Percentiles rank a stretch among this genome's conserved stretches.
Evolutionary conservation across 2,113 vertebrate genomes (phyloP).

Genomic region (Muntiacus muntjak): DNA sequence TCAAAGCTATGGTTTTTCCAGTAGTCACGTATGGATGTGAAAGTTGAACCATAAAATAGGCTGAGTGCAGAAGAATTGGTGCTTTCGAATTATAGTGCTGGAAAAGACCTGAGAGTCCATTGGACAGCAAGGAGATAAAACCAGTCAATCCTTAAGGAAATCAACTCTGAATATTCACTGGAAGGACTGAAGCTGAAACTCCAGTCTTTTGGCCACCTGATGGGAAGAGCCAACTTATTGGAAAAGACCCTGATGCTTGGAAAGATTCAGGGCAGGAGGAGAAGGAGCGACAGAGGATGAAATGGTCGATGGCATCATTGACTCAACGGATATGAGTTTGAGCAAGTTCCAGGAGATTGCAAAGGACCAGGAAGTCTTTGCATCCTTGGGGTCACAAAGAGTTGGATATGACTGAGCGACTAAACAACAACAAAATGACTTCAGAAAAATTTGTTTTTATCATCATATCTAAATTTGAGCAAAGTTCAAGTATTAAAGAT

Average conservation of each 20-base stretch:
- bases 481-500: not conserved
- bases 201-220: not conserved
- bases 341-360: not conserved
- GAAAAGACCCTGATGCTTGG: not conserved
- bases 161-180: not conserved
- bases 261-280: not conserved
- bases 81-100: not conserved
- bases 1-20: not conserved
- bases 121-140: not conserved
- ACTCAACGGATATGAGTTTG: not conserved
- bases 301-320: not conserved
- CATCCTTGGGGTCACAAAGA: rapidly evolving
- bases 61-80: not conserved
- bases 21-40: not conserved
- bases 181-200: not conserved
- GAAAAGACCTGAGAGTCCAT: not conserved
- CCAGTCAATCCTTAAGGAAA: not conserved
- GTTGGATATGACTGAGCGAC: not conserved
- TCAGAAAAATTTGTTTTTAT: not conserved
- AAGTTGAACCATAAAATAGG: not conserved
- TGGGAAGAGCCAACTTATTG: not conserved
- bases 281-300: not conserved
- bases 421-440: not conserved
- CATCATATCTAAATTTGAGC: not conserved
- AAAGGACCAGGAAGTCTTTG: not conserved